Conservation (phyloP, 2,113 vertebrate species). For the Megaleporinus macrocephalus region DNA sequence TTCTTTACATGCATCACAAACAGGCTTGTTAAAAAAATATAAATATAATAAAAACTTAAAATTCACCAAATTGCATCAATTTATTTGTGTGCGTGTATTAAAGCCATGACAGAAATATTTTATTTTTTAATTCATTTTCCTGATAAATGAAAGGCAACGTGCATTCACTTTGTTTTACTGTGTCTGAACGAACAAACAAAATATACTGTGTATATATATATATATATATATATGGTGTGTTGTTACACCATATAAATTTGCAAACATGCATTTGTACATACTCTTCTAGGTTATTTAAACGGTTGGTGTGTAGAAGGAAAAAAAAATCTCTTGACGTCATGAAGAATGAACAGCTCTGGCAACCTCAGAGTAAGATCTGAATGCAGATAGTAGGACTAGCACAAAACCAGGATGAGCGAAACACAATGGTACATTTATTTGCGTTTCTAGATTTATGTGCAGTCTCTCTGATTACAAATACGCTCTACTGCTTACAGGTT, state of each 20-base stretch:
- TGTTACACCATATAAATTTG: no score
- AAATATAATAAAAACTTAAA: background rate
- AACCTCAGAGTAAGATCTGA: background rate
- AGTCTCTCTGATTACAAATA: background rate
- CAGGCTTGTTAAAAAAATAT: background rate
- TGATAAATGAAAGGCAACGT: no score
- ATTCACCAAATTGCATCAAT: background rate
- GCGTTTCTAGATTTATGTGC: conserved; percentile 7
- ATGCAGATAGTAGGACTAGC: conserved; percentile 12
- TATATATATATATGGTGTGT: no score
- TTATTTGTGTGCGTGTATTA: no score
- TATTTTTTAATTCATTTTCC: no score
- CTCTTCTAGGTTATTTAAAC: background rate
- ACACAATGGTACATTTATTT: background rate
- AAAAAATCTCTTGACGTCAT: background rate
- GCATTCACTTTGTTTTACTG: background rate
- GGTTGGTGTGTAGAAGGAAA: background rate
- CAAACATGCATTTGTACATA: background rate
- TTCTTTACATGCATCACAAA: background rate
- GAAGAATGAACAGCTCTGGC: background rate
- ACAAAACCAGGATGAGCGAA: conserved; percentile 8
- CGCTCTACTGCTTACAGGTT: background rate
- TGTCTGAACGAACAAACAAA: no score
- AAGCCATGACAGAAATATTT: no score
- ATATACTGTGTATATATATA: no score